Base-by-base conservation (phyloP, 2,113 vertebrate species). In the Choloepus hoffmanni region DNA sequence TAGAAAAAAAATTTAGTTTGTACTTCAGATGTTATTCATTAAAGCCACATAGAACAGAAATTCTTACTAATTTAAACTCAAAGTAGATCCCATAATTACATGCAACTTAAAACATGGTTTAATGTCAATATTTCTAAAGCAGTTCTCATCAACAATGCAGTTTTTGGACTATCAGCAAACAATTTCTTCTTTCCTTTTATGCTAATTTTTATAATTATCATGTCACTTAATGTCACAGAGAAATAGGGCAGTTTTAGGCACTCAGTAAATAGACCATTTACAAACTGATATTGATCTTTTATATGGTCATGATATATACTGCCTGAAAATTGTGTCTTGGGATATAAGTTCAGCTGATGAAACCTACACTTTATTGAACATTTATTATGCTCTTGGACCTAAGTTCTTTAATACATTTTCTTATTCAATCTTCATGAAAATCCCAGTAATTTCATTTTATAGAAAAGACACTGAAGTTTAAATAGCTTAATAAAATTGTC, bases 41-140 rank as follows among this genome's bases (percentile, higher is more conserved):
- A 55, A 65, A 95, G 45, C 7, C 53, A 78, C 30, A 24, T 23
- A 72, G 9, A 76, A 55, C 26, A 96, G 48, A 95, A 77, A 92
- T 93, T 93, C 58, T 83, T 92, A 89, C 40, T 83, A 93, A 73
- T 18, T 67, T 19, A 76, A 87, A 58, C 18, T 87, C 85, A 74
- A 53, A 68, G 23, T 84, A 87, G 40, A 19, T 77, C 15, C 43
- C 70, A 2, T 78, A 63, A 76, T 89, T 90, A 55, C 55, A 4
- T 83, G 7, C 63, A 89, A 55, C 11, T 74, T 83, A 67, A 40
- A 50, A 79, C 10, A 63, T 55, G 28, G 23, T 73, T 89, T 84
- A 76, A 65, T 79, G 26, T 50, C 8, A 26, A 10, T 83, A 36
- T 68, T 92, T 95, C 14, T 85, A 92, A 95, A 53, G 19, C 8